Evolutionary conservation across 2,113 vertebrate species (phyloP).

Genomic region (Pollachius pollachius): DNA sequence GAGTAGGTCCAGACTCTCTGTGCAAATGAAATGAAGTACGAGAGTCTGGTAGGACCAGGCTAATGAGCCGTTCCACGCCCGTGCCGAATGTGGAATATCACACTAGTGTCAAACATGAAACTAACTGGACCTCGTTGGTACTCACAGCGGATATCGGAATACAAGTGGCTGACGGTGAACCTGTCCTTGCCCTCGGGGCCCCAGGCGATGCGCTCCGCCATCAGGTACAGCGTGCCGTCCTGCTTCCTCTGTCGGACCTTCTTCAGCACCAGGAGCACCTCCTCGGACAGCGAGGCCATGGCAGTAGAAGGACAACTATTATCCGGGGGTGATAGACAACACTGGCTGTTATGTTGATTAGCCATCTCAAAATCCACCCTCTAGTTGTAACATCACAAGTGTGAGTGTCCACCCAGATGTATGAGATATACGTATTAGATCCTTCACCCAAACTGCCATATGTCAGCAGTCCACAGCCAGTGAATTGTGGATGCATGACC

Average conservation of each 20-base stretch:
- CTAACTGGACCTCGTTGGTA: slow-evolving; percentile 25
- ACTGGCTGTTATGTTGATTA: no score
- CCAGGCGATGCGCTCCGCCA: slow-evolving; percentile 97
- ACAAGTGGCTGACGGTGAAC: slow-evolving; percentile 94
- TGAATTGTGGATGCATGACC: neutral
- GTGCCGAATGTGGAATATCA: no score
- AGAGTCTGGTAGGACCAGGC: no score
- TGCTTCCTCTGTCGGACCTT: slow-evolving; percentile 97
- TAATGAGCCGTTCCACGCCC: no score
- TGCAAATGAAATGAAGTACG: no score
- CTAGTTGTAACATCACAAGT: no score
- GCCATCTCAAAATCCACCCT: no score
- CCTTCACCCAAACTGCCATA: neutral
- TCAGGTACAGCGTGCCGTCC: slow-evolving; percentile 95
- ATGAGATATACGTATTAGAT: no score
- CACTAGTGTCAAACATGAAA: no score
- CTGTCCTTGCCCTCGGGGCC: slow-evolving; percentile 96
- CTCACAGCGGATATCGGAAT: slow-evolving; percentile 98
- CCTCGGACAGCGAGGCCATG: slow-evolving; percentile 96
- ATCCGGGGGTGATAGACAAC: neutral
- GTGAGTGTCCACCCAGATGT: no score
- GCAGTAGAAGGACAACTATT: slow-evolving; percentile 37
- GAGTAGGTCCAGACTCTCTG: no score
- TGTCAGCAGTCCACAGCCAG: neutral
- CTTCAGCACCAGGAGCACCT: slow-evolving; percentile 94